Evolutionary conservation across 2,888 invertebrate genomes (phyloP).

Genomic region (Cyclophora punctaria): DNA sequence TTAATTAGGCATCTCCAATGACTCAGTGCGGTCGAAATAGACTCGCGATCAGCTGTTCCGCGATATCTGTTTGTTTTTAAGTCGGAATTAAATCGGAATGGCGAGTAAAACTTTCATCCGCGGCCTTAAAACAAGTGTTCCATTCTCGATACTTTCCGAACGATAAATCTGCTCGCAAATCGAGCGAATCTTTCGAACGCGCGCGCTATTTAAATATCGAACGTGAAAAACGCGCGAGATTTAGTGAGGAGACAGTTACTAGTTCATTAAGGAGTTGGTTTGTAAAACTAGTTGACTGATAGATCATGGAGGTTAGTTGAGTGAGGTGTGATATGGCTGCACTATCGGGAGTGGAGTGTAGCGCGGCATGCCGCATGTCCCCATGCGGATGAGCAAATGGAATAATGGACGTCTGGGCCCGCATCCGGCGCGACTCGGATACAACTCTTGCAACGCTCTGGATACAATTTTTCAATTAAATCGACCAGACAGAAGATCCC

Average conservation of each 20-base stretch:
- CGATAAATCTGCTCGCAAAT: constrained; percentile 68
- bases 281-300: too few relatives aligned
- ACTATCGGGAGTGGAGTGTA: constrained; percentile 46
- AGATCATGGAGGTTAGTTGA: too few relatives aligned
- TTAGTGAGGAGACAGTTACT: constrained; percentile 21
- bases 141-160: constrained; percentile 47
- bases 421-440: constrained; percentile 73
- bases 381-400: constrained; percentile 74
- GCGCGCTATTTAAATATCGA: constrained; percentile 52
- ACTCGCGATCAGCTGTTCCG: constrained; percentile 35
- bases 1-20: constrained; percentile 23
- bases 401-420: constrained; percentile 74
- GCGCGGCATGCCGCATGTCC: constrained; percentile 42
- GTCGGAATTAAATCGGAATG: constrained; percentile 58
- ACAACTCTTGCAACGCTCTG: constrained; percentile 70
- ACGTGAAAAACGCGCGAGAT: constrained; percentile 51
- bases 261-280: too few relatives aligned
- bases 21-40: constrained; percentile 10
- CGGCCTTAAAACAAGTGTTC: constrained; percentile 61
- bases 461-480: constrained; percentile 76
- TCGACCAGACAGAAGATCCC: constrained; percentile 72
- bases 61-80: constrained; percentile 36
- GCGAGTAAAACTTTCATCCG: constrained; percentile 63
- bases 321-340: constrained; percentile 5
- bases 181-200: constrained; percentile 46